Evolutionary conservation across 2,888 invertebrate species (phyloP), one percentile per base, ranked within the genome.

Genomic region (Ligdia adustata): DNA sequence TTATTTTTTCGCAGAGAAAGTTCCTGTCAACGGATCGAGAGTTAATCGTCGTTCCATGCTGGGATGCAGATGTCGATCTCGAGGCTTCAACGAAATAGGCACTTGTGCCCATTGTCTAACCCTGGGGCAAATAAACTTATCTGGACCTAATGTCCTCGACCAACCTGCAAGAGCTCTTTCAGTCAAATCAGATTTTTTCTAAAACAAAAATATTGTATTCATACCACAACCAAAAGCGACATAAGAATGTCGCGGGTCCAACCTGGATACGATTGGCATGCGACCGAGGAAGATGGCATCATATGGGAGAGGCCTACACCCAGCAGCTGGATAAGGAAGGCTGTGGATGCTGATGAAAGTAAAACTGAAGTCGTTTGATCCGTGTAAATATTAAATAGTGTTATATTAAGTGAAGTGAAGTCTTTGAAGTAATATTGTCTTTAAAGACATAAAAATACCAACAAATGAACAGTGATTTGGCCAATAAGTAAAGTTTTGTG

Each of bases 121-220:
- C 1, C 11, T 29, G 20, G 13, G n/a, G 9, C 15, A 29, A 11
- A 22, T 43, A 5, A 29, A 29, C 9, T 9, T 35, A 4, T 6
- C 11, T 9, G 42, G 9, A 14, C 6, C n/a, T 4, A 26, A 22
- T 0, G 38, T 57, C 2, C 39, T 49, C 2, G 35, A 55, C 3
- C 49, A 52, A 2, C 60, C 59, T 0, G 54, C 53, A 15, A 57
- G 46, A 14, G 60, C 48, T 12, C 49, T 51, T 9, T 51, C 52
- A 6, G 60, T 82, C 22, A 76, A 76, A 18, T 72, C 75, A 1
- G 72, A 80, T 39, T 73, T 79, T 5, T 28, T 14, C 3, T 43
- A 18, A 34, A 27, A n/a, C n/a, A 6, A 22, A 2, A 14, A 6
- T 9, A 11, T 9, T 27, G 12, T 27, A 27, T 18, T 5, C 18